Percentiles rank a stretch among this genome's conserved stretches.
Conservation (phyloP, 2,888 invertebrate species). For the Himalopsyche tibetana region DNA sequence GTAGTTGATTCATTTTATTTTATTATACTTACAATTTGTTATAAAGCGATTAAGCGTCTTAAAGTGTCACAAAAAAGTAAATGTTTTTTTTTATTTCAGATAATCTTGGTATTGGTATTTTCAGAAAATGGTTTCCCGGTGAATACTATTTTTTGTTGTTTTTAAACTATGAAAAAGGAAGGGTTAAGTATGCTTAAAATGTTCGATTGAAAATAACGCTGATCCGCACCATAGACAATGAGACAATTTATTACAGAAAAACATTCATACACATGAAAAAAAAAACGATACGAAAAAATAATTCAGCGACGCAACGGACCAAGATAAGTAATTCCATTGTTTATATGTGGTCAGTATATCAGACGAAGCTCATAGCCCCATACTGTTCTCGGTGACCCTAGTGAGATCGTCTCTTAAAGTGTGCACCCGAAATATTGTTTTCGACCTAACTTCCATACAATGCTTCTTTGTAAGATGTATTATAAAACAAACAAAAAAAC, state of each 20-base stretch:
- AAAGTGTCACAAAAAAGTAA: too few species aligned
- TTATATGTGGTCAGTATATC: constrained; percentile 60
- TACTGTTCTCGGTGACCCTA: constrained; percentile 63
- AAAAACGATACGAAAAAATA: constrained; percentile 51
- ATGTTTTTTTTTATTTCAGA: too few species aligned
- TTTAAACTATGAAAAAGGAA: not conserved
- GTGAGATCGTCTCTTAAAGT: constrained; percentile 43
- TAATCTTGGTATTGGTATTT: too few species aligned
- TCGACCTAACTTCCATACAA: too few species aligned
- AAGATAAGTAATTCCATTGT: constrained; percentile 65
- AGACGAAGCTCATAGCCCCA: constrained; percentile 60
- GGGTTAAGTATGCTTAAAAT: constrained; percentile 57
- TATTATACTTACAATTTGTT: too few species aligned
- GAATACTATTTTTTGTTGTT: too few species aligned
- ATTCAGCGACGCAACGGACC: constrained; percentile 54
- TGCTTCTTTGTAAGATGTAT: too few species aligned
- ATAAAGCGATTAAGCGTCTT: too few species aligned
- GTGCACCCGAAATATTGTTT: constrained; percentile 10
- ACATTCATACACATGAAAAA: constrained; percentile 62
- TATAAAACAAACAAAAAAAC: too few species aligned
- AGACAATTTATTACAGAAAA: constrained; percentile 65
- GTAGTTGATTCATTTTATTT: too few species aligned
- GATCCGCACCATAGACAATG: constrained; percentile 66
- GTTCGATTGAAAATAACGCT: constrained; percentile 63
- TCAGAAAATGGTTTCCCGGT: too few species aligned